Percentiles rank a stretch among this genome's conserved stretches.
These are phyloP conservation scores for Gallinago media DNA, from an alignment of 2,113 vertebrate species.

Conservation along the genomic window DNA sequence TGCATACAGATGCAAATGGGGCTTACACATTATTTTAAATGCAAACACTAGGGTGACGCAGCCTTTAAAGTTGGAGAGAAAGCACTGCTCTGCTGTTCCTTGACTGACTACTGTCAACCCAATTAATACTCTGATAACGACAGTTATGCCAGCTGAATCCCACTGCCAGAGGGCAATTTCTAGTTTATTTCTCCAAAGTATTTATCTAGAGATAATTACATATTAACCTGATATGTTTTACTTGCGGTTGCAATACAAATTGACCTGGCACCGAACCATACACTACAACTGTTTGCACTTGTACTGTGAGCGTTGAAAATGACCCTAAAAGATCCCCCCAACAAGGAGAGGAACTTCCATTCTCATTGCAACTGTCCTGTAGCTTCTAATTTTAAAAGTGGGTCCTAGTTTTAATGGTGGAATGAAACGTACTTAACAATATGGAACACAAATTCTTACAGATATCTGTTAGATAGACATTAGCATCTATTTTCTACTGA, in stretches of 20 bases:
- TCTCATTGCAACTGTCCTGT: background rate
- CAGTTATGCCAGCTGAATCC: slow-evolving; percentile 11
- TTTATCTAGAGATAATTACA: slow-evolving; percentile 50
- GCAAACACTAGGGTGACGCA: background rate
- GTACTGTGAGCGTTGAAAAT: background rate
- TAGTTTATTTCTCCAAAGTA: slow-evolving; percentile 15
- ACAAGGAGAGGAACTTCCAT: background rate
- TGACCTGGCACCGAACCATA: background rate
- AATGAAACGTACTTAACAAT: background rate
- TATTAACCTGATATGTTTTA: slow-evolving; percentile 4
- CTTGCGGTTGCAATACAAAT: slow-evolving; percentile 8
- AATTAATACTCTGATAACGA: background rate
- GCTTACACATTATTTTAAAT: slow-evolving; percentile 1
- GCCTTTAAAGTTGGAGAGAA: background rate
- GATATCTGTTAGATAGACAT: background rate
- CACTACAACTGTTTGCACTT: slow-evolving; percentile 4
- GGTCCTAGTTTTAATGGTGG: background rate
- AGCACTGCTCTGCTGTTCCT: background rate
- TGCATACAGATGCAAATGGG: background rate
- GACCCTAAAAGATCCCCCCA: background rate
- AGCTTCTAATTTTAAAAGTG: background rate
- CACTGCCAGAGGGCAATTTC: slow-evolving; percentile 3
- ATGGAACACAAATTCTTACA: background rate
- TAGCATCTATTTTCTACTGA: background rate
- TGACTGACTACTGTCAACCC: slow-evolving; percentile 18